Conservation (phyloP, 2,113 vertebrate species). For the Orcinus orca region DNA sequence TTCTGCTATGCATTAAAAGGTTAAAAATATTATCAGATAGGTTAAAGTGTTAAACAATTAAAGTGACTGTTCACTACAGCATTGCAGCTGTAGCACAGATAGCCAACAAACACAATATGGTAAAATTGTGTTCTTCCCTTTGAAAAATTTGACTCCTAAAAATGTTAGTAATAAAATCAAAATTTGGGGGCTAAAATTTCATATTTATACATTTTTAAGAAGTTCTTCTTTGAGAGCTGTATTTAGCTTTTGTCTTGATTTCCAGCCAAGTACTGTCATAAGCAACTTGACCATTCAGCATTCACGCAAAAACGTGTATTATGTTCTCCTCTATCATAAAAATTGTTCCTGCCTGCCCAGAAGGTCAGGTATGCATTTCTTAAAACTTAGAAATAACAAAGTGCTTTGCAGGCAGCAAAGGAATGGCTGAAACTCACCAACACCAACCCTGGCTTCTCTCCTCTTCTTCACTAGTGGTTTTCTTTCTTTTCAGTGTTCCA, state of each 20-base stretch:
- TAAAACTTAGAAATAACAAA: background rate
- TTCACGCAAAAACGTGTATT: background rate
- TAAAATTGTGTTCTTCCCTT: background rate
- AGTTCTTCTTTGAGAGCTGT: background rate
- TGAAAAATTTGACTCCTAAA: background rate
- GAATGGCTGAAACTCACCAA: background rate
- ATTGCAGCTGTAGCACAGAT: background rate
- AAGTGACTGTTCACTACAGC: background rate
- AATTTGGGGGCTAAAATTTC: background rate
- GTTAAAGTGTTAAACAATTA: no score
- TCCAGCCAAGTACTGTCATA: background rate
- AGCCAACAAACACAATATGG: background rate
- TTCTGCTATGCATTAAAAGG: background rate
- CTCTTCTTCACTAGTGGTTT: background rate
- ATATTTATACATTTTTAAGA: background rate
- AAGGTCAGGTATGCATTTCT: background rate
- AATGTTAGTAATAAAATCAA: background rate
- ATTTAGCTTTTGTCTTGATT: background rate
- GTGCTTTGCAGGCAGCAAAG: background rate
- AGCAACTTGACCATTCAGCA: background rate
- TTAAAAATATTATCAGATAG: background rate
- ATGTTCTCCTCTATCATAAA: background rate
- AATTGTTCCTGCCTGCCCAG: background rate
- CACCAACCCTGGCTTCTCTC: background rate
- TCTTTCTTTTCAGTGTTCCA: background rate